Percentiles rank a stretch among this genome's conserved stretches.
Evolutionary conservation across 2,888 invertebrate species (phyloP).

Genomic region (Trichopria drosophilae): DNA sequence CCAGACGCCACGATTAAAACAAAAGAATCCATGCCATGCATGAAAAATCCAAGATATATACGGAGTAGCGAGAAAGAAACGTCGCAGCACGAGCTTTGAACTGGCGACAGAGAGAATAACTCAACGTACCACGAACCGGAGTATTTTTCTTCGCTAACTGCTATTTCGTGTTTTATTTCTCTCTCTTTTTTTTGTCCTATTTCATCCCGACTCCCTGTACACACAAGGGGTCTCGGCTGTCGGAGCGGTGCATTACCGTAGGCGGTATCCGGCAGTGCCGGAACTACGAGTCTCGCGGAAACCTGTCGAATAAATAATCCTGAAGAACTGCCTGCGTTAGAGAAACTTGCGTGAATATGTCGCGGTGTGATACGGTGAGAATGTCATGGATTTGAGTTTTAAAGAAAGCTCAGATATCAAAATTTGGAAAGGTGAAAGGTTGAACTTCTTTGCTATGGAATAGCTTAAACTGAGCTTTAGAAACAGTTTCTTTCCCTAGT

Average conservation of each 20-base stretch:
- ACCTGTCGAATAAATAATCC: constrained; percentile 54
- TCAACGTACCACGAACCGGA: constrained; percentile 44
- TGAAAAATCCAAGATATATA: constrained; percentile 30
- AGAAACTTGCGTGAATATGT: constrained; percentile 42
- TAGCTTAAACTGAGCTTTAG: too few species aligned
- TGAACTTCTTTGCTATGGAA: too few species aligned
- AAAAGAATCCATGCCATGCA: constrained; percentile 11
- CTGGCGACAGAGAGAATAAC: constrained; percentile 49
- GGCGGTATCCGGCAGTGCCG: constrained; percentile 49
- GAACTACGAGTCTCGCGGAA: constrained; percentile 49
- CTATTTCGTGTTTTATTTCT: constrained; percentile 52
- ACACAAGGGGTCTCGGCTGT: constrained; percentile 37
- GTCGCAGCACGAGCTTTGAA: constrained; percentile 39
- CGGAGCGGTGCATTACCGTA: constrained; percentile 48
- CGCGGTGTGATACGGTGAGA: too few species aligned
- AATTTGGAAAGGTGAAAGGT: too few species aligned
- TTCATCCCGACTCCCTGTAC: constrained; percentile 42
- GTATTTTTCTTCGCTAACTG: constrained; percentile 52
- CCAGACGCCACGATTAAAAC: constrained; percentile 31
- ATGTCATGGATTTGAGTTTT: too few species aligned
- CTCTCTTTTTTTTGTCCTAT: constrained; percentile 49
- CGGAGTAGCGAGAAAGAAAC: constrained; percentile 31
- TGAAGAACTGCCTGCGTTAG: constrained; percentile 44
- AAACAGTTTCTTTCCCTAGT: too few species aligned
- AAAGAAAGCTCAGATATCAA: too few species aligned